Evolutionary conservation across 2,797 vertebrate genomes (phyloP), one percentile per base, ranked within the genome.

Genomic region (Pantherophis alleghaniensis): DNA sequence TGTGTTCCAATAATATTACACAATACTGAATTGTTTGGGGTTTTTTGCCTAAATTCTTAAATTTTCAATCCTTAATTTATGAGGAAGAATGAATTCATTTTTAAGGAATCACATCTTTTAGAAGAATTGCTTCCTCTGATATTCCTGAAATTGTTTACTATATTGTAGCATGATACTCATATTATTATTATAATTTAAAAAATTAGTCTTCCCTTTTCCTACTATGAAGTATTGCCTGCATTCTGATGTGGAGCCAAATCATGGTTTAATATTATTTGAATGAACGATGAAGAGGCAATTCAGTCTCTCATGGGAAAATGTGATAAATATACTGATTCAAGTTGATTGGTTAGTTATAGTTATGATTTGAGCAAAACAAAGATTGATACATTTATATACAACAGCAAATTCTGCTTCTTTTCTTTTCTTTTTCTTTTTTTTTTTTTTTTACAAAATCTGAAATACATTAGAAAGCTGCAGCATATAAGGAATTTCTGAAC

Each of bases 191-290:
- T 53, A 7, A 11, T 53, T 53, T 14, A 93, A 95, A 93, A 95
- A 96, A 97, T 96, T 83, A 83, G 74, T 96, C 95, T 96, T 96
- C 95, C 94, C 96, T 95, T 97, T 96, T 96, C 95, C 97, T 95
- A 95, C 95, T 96, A 91, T 93, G 95, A 96, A 96, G 95, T 97
- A 97, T 95, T 95, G 92, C 10, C 26, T 60, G 5, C 37, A 32
- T 59, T 86, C 60, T 47, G 14, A 90, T 66, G 11, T 51, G n/a
- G 5, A 26, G 14, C 24, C 47, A 66, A 89, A 47, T 26, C 42
- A 89, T 89, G 42, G 7, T 51, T 88, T 89, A 4, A 60, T 18
- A 28, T 51, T 66, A 63, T 53, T 16, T 63, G 59, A 63, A 66
- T 66, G 60, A 79, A 79, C 74, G 9, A 47, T 42, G 20, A 24